Percentiles rank a stretch among this genome's conserved stretches.
Conservation (phyloP, 2,797 vertebrate genomes). For the Megalops cyprinoides region DNA sequence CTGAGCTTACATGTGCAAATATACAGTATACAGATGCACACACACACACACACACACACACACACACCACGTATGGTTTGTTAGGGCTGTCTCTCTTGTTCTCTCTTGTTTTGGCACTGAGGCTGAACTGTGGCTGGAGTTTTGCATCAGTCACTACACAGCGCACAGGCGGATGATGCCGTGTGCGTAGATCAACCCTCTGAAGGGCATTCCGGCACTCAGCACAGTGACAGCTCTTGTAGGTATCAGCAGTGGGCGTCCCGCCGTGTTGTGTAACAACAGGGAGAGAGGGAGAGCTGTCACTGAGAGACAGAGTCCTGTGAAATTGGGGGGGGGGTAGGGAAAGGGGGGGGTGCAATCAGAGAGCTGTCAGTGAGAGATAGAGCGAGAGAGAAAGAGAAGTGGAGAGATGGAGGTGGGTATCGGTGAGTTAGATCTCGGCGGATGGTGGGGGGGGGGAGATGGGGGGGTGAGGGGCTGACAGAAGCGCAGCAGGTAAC, state of each 20-base stretch:
- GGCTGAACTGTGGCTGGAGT: background rate
- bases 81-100: background rate
- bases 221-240: background rate
- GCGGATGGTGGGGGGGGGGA: no score
- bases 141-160: background rate
- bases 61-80: no score
- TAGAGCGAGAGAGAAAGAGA: conserved; percentile 19
- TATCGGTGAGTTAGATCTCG: conserved; percentile 44
- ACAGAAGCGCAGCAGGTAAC: conserved; percentile 51
- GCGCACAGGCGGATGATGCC: background rate
- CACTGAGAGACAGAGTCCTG: background rate
- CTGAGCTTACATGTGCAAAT: no score
- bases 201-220: background rate
- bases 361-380: background rate
- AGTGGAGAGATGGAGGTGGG: conserved; percentile 10
- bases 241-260: background rate
- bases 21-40: no score
- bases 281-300: background rate
- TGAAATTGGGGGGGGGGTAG: background rate
- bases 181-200: background rate
- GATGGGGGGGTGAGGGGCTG: conserved; percentile 48
- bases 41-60: no score
- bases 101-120: background rate
- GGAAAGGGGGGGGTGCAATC: conserved; percentile 11
- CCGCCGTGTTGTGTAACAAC: conserved; percentile 1